Evolutionary conservation across 2,113 vertebrate genomes (phyloP), one percentile per base, ranked within the genome.

Genomic region (Catharus fuscescens): DNA sequence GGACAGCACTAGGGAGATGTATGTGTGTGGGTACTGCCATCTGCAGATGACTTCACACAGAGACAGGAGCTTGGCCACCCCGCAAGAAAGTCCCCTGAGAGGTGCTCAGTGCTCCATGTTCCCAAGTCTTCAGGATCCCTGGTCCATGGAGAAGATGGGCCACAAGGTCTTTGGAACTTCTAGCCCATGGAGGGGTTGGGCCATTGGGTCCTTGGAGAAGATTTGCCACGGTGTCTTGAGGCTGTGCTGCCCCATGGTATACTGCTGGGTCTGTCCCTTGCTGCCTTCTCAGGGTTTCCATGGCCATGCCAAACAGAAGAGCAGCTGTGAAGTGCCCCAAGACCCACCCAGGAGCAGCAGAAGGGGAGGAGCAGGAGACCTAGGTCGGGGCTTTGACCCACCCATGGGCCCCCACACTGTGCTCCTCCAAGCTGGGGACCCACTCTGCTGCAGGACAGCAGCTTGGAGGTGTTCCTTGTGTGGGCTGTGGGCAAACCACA

Each of bases 281-380:
- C 44, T 86, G 56, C 44, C 29, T 12, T 54, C 15, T 86, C 0
- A 0, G 0, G 18, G 6, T 18, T 60, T 77, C 65, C 1, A 0
- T 42, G 14, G 26, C 56, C 14, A 23, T 40, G 34, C 14, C 73
- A 71, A 74, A 56, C 34, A 74, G 52, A 32, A 88, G 53, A 74
- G 40, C 53, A 66, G 44, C 34, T 60, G 44, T 5, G 7, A 64
- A 93, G 47, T 5, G 52, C 34, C 50, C 10, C 40, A 29, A 32
- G 44, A 67, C 7, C 8, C 31, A 31, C 9, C 2, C 28, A 57
- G 28, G 21, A 25, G 25, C 14, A 62, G 36, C 45, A 77, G 73
- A 31, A 91, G 24, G 48, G 64, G 76, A 42, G 13, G 28, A 66
- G 26, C 9, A 42, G 31, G 53, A 69, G 28, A 61, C 1, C 2